Evolutionary conservation across 2,888 invertebrate species (phyloP), one percentile per base, ranked within the genome.

Genomic region (Thera obeliscata): DNA sequence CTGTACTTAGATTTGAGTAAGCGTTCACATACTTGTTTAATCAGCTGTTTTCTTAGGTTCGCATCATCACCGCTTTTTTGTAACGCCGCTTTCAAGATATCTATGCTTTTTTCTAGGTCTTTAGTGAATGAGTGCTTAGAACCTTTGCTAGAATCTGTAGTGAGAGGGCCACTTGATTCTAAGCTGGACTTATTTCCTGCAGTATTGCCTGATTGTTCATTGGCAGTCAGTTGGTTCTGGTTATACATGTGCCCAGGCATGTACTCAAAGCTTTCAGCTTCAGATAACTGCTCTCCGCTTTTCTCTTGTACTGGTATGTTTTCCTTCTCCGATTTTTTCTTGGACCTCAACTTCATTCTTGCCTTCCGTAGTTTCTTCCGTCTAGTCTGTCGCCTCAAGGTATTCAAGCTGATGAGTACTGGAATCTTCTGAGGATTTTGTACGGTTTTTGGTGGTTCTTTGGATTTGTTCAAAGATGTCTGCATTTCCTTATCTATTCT

Each of bases 251-350:
- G 90, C 2, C 94, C 94, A 60, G 94, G 94, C 87, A 94, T 89
- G 80, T 96, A 96, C 82, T 96, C 96, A 85, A 96, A 96, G 80
- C 96, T 96, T 77, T 95, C 95, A 46, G 95, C 95, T 78, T 95
- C 94, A 72, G 95, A 84, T 79, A 94, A 69, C 83, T 89, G 91
- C 33, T 87, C 88, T 72, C 80, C 87, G 78, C 79, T 88, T 82
- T 85, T 87, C 65, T 85, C 88, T 75, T 78, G 83, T 49, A 70
- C 75, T 67, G 76, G 78, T 56, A 78, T 69, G 64, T 78, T 81
- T 74, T 83, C 79, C 74, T 84, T 85, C 38, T 81, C 78, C 46
- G 33, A 46, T 69, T 78, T 81, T 60, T 79, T 86, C 70, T 79
- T 86, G 52, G 63, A 74, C 69, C 76, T 82, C 2, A 78, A 56